Evolutionary conservation across 2,888 invertebrate genomes (phyloP).

Genomic region (Noctua pronuba): DNA sequence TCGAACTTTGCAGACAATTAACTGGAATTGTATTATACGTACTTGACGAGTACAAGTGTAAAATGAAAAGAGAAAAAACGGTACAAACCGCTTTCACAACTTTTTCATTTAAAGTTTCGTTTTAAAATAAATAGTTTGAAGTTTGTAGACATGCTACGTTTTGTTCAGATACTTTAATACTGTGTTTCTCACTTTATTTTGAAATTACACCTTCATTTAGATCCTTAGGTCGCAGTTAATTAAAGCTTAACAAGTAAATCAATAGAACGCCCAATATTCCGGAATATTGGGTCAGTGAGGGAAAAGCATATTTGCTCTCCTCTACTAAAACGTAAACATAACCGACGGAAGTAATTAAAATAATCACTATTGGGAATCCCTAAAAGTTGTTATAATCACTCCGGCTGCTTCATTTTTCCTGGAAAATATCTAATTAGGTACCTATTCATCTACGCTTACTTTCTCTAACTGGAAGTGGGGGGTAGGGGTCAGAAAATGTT

Average conservation of each 20-base stretch:
- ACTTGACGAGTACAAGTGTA: slow-evolving; percentile 54
- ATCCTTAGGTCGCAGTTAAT: neutral
- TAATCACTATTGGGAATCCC: slow-evolving; percentile 4
- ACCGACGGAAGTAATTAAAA: slow-evolving; percentile 20
- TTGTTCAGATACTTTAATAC: slow-evolving; percentile 36
- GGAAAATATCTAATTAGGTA: neutral
- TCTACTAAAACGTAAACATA: slow-evolving; percentile 28
- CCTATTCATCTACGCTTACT: neutral
- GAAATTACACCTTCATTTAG: neutral
- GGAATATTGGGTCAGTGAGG: slow-evolving; percentile 1
- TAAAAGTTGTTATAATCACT: slow-evolving; percentile 9
- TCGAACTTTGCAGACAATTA: slow-evolving; percentile 64
- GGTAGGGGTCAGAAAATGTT: neutral
- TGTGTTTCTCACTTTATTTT: slow-evolving; percentile 24
- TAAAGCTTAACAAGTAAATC: neutral
- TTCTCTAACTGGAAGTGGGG: neutral
- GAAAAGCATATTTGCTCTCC: slow-evolving; percentile 31
- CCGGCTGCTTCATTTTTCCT: neutral
- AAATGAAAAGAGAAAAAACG: slow-evolving; percentile 52
- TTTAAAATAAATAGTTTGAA: slow-evolving; percentile 62
- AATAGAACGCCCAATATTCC: slow-evolving; percentile 11
- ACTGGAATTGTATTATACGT: slow-evolving; percentile 51
- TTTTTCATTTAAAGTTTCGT: slow-evolving; percentile 65
- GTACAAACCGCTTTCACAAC: slow-evolving; percentile 57
- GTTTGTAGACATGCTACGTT: slow-evolving; percentile 54